These are phyloP conservation scores for Pedetes capensis DNA, from an alignment of 2,113 vertebrate species.

Conservation along the genomic window DNA sequence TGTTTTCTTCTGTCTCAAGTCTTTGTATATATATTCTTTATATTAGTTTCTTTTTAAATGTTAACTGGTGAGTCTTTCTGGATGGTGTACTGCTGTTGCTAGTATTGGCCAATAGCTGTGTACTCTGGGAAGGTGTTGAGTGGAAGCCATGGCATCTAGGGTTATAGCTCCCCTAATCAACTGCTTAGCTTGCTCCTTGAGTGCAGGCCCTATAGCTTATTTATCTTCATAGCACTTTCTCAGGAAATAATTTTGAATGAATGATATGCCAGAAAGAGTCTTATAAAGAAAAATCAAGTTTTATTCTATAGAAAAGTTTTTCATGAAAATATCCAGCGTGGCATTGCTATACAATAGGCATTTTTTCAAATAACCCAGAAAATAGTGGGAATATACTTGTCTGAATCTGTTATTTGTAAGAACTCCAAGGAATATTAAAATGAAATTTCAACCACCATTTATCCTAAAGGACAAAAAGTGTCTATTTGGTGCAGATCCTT, in stretches of 20 bases:
- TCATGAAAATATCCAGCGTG: neutral
- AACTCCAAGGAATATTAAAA: neutral
- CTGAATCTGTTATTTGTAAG: constrained; percentile 23
- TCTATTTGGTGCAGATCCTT: neutral
- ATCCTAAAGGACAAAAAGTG: neutral
- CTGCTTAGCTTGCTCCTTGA: neutral
- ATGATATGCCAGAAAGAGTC: neutral
- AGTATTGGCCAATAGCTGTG: neutral
- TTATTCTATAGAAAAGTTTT: neutral
- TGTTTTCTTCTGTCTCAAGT: neutral
- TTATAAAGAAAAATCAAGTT: neutral
- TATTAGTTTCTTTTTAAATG: neutral
- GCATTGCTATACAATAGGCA: neutral
- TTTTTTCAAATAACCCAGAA: constrained; percentile 18
- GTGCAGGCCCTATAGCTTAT: neutral
- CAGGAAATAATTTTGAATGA: neutral
- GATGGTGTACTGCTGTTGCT: neutral
- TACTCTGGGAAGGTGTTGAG: neutral
- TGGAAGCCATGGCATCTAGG: neutral
- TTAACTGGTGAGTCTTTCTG: neutral
- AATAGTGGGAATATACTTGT: neutral
- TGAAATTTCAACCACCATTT: constrained; percentile 1
- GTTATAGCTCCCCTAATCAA: neutral
- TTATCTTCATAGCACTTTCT: neutral
- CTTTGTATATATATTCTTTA: neutral